phyloP scores from a whole-genome alignment of 2,797 vertebrate species.

The Thamnophis elegans region DNA sequence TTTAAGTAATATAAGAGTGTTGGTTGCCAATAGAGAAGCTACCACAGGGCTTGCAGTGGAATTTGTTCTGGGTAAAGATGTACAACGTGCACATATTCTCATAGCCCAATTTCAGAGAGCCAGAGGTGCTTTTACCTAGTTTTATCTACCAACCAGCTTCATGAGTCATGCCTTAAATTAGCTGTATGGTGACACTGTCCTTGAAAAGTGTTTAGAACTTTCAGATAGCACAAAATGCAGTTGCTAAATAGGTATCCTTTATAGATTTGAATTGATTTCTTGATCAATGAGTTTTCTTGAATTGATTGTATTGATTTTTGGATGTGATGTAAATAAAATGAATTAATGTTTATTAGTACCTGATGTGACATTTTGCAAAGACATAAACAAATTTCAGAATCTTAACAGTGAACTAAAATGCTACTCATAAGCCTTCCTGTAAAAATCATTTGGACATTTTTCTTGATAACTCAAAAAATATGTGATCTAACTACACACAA shows the following conservation, averaged over 20 bases:
- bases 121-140: neutral
- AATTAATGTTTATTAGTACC: neutral
- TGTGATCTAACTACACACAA: neutral
- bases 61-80: neutral
- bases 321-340: neutral
- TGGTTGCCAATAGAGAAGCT: neutral
- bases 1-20: neutral
- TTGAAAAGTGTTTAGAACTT: neutral
- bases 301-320: neutral
- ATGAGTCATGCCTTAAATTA: neutral
- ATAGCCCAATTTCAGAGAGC: neutral
- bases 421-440: neutral
- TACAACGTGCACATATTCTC: neutral
- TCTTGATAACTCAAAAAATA: neutral
- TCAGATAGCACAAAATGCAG: neutral
- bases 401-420: neutral
- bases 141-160: neutral
- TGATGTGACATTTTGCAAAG: neutral
- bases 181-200: neutral
- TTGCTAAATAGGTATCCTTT: neutral
- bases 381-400: neutral
- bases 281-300: neutral
- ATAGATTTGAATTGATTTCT: neutral
- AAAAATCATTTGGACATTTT: neutral
- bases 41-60: neutral